Conservation (phyloP, 2,888 invertebrate genomes). For the Bombylius major region DNA sequence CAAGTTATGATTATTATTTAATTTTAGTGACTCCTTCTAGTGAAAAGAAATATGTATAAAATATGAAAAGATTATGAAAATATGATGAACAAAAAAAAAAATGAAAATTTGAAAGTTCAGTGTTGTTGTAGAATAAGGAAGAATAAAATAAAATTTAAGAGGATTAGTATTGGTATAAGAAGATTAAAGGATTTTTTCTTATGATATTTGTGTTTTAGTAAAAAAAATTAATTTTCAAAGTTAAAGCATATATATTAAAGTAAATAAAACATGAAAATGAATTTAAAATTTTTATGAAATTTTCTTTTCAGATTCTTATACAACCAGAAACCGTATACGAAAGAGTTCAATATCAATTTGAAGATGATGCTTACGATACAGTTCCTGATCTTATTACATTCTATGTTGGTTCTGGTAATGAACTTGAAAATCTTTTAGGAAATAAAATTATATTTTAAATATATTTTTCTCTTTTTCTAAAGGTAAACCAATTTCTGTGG, state of each 20-base stretch:
- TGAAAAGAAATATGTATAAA: no score
- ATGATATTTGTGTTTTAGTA: no score
- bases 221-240: no score
- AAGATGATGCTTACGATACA: slow-evolving; percentile 85
- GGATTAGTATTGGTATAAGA: no score
- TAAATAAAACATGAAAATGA: not conserved
- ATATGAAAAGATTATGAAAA: no score
- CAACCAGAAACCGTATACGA: slow-evolving; percentile 88
- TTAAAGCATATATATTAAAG: not conserved
- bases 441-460: not conserved
- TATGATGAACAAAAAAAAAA: no score
- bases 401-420: slow-evolving; percentile 72
- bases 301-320: slow-evolving; percentile 50
- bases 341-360: slow-evolving; percentile 83
- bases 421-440: not conserved
- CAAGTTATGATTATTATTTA: no score
- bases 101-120: no score
- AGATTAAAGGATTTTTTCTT: no score
- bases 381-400: slow-evolving; percentile 87
- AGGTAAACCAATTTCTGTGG: slow-evolving; percentile 75
- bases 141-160: no score
- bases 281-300: not conserved
- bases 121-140: no score
- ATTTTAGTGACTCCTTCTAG: no score
- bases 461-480: slow-evolving; percentile 74